Conservation (phyloP, 2,888 invertebrate species). For the Andrena dorsata region DNA sequence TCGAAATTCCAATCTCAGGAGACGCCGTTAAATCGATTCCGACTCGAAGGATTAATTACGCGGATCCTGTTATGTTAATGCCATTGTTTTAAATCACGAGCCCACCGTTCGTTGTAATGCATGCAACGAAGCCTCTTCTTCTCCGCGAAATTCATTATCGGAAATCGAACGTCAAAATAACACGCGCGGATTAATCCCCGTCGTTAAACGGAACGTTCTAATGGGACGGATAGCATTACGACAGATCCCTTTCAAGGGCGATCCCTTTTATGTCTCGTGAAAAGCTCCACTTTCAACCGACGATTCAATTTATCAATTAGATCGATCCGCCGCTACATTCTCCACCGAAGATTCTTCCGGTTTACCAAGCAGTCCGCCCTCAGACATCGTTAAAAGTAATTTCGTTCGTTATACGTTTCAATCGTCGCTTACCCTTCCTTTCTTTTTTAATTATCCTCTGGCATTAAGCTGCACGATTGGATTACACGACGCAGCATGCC, state of each 20-base stretch:
- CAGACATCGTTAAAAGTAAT: slow-evolving; percentile 1
- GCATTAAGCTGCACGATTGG: slow-evolving; percentile 17
- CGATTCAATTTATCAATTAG: slow-evolving; percentile 34
- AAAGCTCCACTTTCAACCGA: background rate
- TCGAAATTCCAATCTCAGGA: background rate
- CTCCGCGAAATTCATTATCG: slow-evolving; percentile 64
- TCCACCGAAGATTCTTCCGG: background rate
- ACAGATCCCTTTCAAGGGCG: slow-evolving; percentile 33
- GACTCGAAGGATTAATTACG: slow-evolving; percentile 7
- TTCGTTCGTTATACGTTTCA: background rate
- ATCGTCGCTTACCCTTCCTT: background rate
- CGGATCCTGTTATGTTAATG: slow-evolving; percentile 27
- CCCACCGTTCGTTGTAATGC: slow-evolving; percentile 8
- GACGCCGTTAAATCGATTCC: background rate
- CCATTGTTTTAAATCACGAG: background rate
- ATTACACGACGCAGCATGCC: background rate
- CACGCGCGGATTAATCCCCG: slow-evolving; percentile 47
- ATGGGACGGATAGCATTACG: slow-evolving; percentile 46
- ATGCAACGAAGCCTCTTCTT: slow-evolving; percentile 9
- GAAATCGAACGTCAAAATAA: slow-evolving; percentile 48
- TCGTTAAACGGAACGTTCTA: slow-evolving; percentile 55
- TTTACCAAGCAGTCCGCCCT: background rate
- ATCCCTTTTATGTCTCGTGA: slow-evolving; percentile 44
- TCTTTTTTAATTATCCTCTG: slow-evolving; percentile 23
- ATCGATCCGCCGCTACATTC: slow-evolving; percentile 1